Evolutionary conservation across 1,140 invertebrate genomes (phyloP).

Genomic region (Drosophila persimilis): DNA sequence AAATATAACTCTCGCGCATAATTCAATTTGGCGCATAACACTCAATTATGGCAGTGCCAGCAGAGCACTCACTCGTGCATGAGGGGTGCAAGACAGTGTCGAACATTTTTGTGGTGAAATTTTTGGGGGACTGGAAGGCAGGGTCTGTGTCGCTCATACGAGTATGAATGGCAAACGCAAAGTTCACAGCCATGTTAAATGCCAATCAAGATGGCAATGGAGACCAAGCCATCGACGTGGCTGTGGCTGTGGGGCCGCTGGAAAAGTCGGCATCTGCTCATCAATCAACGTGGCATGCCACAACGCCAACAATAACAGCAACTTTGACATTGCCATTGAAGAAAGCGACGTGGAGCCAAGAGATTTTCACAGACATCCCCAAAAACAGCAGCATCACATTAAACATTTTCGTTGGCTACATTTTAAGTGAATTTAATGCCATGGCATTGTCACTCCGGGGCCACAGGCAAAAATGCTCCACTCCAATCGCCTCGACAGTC

Average conservation of each 20-base stretch:
- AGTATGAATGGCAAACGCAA: constrained; percentile 44
- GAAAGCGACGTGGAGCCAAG: constrained; percentile 45
- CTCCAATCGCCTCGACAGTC: constrained; percentile 2
- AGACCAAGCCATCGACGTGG: constrained; percentile 22
- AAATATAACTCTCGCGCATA: constrained; percentile 25
- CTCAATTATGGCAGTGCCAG: constrained; percentile 44
- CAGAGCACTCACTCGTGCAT: constrained; percentile 15
- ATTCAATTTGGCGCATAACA: constrained; percentile 40
- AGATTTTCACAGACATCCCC: constrained; percentile 36
- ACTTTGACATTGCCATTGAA: constrained; percentile 48
- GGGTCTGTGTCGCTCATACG: constrained; percentile 12
- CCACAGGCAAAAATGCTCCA: constrained; percentile 22
- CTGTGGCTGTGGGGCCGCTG: neutral
- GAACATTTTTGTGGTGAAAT: constrained; percentile 50
- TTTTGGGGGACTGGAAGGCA: neutral
- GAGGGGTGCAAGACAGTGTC: neutral
- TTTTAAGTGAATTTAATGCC: constrained; percentile 63
- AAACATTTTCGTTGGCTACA: constrained; percentile 34
- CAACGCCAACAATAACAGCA: constrained; percentile 39
- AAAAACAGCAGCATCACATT: constrained; percentile 42
- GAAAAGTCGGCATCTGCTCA: constrained; percentile 56
- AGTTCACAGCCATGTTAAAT: constrained; percentile 72
- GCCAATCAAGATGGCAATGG: constrained; percentile 58
- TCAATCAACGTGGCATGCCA: constrained; percentile 60
- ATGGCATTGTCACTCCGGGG: constrained; percentile 32